Percentiles rank a stretch among this genome's conserved stretches.
These are phyloP conservation scores for Aegotheles bennettii DNA, from an alignment of 2,113 vertebrate species.

Conservation along the genomic window DNA sequence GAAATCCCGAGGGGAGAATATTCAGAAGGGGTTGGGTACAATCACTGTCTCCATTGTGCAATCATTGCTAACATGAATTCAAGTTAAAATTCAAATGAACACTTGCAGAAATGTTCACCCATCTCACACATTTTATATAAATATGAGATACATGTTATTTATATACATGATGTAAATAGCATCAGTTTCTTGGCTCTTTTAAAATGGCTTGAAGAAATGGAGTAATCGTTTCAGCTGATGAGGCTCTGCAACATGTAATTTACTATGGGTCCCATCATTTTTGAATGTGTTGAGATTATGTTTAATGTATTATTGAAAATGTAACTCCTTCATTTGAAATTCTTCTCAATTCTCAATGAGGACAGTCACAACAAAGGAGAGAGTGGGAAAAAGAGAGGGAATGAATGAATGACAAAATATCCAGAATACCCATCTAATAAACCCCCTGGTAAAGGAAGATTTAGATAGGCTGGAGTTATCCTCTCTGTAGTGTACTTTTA, in stretches of 20 bases:
- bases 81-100: constrained; percentile 58
- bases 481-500: background rate
- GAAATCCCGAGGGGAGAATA: constrained; percentile 8
- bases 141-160: constrained; percentile 54
- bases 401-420: background rate
- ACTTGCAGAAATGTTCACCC: constrained; percentile 42
- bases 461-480: background rate
- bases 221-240: constrained; percentile 58
- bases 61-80: constrained; percentile 33
- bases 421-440: background rate
- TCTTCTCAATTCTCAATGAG: constrained; percentile 20
- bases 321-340: constrained; percentile 22
- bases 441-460: background rate
- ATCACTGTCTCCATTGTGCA: constrained; percentile 48
- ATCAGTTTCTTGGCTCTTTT: constrained; percentile 38
- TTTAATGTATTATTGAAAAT: constrained; percentile 51
- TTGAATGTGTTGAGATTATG: constrained; percentile 32
- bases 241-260: constrained; percentile 49
- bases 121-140: constrained; percentile 52
- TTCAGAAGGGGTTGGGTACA: constrained; percentile 14
- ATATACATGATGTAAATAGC: constrained; percentile 60
- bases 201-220: constrained; percentile 44
- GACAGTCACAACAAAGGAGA: background rate
- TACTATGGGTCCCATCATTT: constrained; percentile 23
- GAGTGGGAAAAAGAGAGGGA: background rate